Evolutionary conservation across 2,797 vertebrate species (phyloP).

Genomic region (Gouania willdenowi): DNA sequence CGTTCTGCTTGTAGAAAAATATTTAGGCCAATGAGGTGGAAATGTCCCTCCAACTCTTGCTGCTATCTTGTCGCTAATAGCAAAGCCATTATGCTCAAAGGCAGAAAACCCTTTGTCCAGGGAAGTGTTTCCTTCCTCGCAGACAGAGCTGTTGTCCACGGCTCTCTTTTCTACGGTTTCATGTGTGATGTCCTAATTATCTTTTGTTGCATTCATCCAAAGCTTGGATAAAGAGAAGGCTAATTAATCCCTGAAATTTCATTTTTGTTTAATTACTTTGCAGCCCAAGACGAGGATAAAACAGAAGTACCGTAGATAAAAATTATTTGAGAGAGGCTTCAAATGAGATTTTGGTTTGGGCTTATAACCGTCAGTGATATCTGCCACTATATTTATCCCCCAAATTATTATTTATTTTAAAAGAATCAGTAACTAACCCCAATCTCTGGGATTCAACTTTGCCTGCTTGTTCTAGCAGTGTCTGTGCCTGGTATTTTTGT

Average conservation of each 20-base stretch:
- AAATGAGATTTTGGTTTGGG: no score
- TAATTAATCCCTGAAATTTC: no score
- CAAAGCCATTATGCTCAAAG: constrained; percentile 21
- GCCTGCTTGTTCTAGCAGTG: constrained; percentile 36
- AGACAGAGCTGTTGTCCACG: constrained; percentile 38
- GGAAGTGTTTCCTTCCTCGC: constrained; percentile 20
- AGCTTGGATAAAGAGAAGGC: constrained; percentile 24
- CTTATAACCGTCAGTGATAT: no score
- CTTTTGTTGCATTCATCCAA: constrained; percentile 2
- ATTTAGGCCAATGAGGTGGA: constrained; percentile 53
- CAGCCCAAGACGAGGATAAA: no score
- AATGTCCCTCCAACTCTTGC: constrained; percentile 28
- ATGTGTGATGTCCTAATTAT: constrained; percentile 1
- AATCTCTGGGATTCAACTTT: constrained; percentile 35
- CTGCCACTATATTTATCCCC: no score
- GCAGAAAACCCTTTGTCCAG: constrained; percentile 13
- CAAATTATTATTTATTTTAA: no score
- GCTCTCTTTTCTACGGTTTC: constrained; percentile 39
- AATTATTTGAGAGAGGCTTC: no score
- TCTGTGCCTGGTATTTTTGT: constrained; percentile 32
- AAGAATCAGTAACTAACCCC: constrained; percentile 49
- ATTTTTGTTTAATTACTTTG: no score
- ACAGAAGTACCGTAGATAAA: no score
- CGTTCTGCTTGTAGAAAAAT: constrained; percentile 36
- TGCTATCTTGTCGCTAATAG: constrained; percentile 19